Conservation (phyloP, 2,888 invertebrate genomes). For the Ommatoiulus sabulosus region DNA sequence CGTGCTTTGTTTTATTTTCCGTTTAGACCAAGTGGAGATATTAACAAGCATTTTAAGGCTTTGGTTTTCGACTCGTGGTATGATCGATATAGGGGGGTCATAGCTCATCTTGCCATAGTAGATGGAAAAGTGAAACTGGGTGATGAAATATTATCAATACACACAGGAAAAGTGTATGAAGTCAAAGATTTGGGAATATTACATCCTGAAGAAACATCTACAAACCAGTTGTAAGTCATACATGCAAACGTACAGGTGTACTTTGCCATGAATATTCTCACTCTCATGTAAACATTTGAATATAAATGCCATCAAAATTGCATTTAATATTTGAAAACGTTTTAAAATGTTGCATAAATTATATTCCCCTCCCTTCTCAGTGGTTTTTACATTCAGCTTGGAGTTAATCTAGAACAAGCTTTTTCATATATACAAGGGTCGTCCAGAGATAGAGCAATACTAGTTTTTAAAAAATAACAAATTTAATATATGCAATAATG, state of each 20-base stretch:
- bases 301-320: too few relatives aligned
- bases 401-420: too few relatives aligned
- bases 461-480: too few relatives aligned
- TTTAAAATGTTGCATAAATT: too few relatives aligned
- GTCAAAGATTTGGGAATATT: conserved; percentile 84
- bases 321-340: too few relatives aligned
- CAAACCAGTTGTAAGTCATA: conserved; percentile 68
- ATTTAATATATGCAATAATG: too few relatives aligned
- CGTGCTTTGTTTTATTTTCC: conserved; percentile 4
- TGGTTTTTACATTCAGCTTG: too few relatives aligned
- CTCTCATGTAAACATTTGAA: too few relatives aligned
- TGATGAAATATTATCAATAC: conserved; percentile 78
- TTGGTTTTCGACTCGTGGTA: conserved; percentile 95
- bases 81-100: conserved; percentile 79
- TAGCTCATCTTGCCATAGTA: conserved; percentile 65
- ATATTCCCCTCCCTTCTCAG: too few relatives aligned
- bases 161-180: conserved; percentile 80
- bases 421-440: too few relatives aligned
- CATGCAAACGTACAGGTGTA: neutral
- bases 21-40: conserved; percentile 66
- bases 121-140: conserved; percentile 82
- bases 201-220: conserved; percentile 79
- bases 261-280: neutral
- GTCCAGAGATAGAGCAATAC: too few relatives aligned
- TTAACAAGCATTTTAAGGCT: conserved; percentile 76